phyloP scores from a whole-genome alignment of 2,888 invertebrate species.

The Byasa hedistus region DNA sequence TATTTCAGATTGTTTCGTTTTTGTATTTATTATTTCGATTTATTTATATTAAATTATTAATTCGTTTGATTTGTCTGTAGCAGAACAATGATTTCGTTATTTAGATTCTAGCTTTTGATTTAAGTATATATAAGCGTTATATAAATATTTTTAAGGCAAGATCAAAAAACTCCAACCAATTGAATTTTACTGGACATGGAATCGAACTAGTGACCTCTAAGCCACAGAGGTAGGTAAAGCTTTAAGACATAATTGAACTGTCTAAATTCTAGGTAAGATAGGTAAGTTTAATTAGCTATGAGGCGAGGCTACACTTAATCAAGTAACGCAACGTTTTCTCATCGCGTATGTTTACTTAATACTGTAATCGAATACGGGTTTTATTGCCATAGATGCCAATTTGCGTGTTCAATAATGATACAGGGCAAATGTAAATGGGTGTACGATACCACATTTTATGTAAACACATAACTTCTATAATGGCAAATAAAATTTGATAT shows the following conservation, averaged over 20 bases:
- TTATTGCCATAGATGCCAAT: conserved; percentile 25
- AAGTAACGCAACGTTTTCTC: not conserved
- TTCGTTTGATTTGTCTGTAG: too few relatives aligned
- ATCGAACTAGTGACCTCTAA: too few relatives aligned
- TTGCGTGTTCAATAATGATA: conserved; percentile 29
- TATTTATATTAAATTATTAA: too few relatives aligned
- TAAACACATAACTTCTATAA: conserved; percentile 38
- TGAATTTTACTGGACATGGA: too few relatives aligned
- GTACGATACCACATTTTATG: conserved; percentile 35
- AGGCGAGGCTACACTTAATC: not conserved
- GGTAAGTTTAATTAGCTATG: not conserved
- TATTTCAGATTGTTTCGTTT: too few relatives aligned
- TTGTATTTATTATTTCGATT: too few relatives aligned
- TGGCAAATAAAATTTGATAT: conserved; percentile 41
- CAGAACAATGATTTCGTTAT: too few relatives aligned
- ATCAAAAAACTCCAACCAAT: too few relatives aligned
- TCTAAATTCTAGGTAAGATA: not conserved
- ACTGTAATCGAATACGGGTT: conserved; percentile 15
- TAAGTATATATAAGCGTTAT: too few relatives aligned
- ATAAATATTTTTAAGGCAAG: too few relatives aligned
- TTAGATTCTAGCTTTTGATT: too few relatives aligned
- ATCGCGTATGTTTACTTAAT: conserved; percentile 8
- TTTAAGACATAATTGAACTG: not conserved
- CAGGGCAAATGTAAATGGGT: conserved; percentile 28
- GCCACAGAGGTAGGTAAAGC: too few relatives aligned